Evolutionary conservation across 1,140 invertebrate species (phyloP).

Genomic region (Papilio xuthus): DNA sequence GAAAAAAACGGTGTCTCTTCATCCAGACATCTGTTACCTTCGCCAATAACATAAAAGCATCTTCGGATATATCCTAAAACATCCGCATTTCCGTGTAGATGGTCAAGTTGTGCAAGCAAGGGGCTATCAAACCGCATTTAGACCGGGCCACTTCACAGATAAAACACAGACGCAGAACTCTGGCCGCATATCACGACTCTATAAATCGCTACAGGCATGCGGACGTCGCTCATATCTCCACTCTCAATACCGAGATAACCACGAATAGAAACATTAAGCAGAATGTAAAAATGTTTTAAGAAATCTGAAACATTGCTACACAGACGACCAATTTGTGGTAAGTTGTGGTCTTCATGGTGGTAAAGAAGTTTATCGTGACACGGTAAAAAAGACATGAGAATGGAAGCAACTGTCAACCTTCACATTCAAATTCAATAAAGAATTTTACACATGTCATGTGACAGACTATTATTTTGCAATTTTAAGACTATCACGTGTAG

Average conservation of each 20-base stretch:
- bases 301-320: not conserved
- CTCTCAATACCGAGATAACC: not conserved
- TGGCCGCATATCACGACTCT: constrained; percentile 10
- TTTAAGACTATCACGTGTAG: no score
- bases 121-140: constrained; percentile 50
- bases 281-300: not conserved
- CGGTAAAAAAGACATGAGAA: no score
- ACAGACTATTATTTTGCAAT: no score
- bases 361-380: not conserved
- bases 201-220: constrained; percentile 29
- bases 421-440: no score
- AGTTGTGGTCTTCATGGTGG: not conserved
- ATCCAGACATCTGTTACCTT: not conserved
- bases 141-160: constrained; percentile 47
- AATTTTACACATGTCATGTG: no score
- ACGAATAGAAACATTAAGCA: not conserved
- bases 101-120: constrained; percentile 44
- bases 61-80: not conserved
- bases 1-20: no score
- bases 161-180: constrained; percentile 42
- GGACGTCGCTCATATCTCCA: constrained; percentile 16
- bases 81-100: constrained; percentile 5
- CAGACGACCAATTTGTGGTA: not conserved
- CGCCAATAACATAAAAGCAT: not conserved
- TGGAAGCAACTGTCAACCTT: not conserved